Percentiles rank a stretch among this genome's conserved stretches.
These are phyloP conservation scores for Meteorus colon DNA, from an alignment of 2,888 invertebrate genomes.

Conservation along the genomic window DNA sequence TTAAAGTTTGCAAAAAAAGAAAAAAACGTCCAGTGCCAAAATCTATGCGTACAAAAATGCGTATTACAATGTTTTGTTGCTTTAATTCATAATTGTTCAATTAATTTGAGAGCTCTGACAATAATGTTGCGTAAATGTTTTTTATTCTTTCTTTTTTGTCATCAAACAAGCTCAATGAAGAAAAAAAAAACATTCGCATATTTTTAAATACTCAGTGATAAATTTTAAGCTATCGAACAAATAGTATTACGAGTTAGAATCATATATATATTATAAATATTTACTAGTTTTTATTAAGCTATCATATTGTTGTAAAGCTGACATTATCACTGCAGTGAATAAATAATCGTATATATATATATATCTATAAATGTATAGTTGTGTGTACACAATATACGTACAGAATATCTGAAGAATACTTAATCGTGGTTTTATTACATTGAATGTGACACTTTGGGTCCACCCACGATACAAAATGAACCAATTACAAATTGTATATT, in stretches of 20 bases:
- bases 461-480: slow-evolving; percentile 27
- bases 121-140: slow-evolving; percentile 63
- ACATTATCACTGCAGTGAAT: slow-evolving; percentile 42
- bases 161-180: slow-evolving; percentile 47
- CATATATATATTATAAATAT: slow-evolving; percentile 37
- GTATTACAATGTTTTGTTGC: slow-evolving; percentile 28
- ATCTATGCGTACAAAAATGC: slow-evolving; percentile 48
- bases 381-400: slow-evolving; percentile 2
- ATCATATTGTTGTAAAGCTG: slow-evolving; percentile 42
- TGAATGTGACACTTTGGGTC: slow-evolving; percentile 20
- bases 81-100: slow-evolving; percentile 51
- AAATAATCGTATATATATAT: slow-evolving; percentile 36
- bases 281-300: slow-evolving; percentile 44
- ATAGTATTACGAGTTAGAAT: slow-evolving; percentile 39
- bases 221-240: slow-evolving; percentile 46
- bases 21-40: slow-evolving; percentile 68
- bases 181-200: slow-evolving; percentile 48
- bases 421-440: slow-evolving; percentile 7
- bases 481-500: slow-evolving; percentile 30
- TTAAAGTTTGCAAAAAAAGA: slow-evolving; percentile 36
- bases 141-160: slow-evolving; percentile 50
- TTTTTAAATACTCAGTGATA: slow-evolving; percentile 56
- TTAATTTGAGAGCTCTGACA: slow-evolving; percentile 61
- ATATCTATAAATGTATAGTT: background rate
- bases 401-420: slow-evolving; percentile 10